Evolutionary conservation across 2,888 invertebrate genomes (phyloP).

Genomic region (Callosobruchus maculatus): DNA sequence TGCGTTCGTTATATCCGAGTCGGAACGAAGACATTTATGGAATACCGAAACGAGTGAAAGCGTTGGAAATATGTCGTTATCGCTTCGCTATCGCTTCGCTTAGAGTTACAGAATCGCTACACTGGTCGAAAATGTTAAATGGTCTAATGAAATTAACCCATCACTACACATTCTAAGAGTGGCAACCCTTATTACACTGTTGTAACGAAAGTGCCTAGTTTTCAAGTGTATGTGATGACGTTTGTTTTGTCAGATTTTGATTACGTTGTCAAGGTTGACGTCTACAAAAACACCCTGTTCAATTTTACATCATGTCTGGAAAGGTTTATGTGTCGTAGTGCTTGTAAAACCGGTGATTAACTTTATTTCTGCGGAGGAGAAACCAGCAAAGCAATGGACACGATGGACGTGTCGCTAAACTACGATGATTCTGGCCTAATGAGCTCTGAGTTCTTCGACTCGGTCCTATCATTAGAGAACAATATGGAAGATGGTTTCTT

Average conservation of each 20-base stretch:
- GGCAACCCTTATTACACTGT: neutral
- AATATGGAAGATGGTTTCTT: conserved; percentile 53
- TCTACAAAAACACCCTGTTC: neutral
- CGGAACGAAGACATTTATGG: too few relatives aligned
- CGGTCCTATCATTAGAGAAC: conserved; percentile 61
- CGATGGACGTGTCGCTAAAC: conserved; percentile 40
- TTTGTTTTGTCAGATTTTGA: neutral
- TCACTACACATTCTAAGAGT: neutral
- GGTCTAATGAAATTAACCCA: too few relatives aligned
- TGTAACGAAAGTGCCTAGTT: neutral
- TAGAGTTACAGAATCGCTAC: too few relatives aligned
- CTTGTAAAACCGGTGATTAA: neutral
- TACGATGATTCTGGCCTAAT: conserved; percentile 43
- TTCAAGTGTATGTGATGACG: neutral
- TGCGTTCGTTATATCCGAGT: too few relatives aligned
- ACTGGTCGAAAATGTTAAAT: too few relatives aligned
- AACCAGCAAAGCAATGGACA: conserved; percentile 37
- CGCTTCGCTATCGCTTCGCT: too few relatives aligned
- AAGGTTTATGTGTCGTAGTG: conserved; percentile 2
- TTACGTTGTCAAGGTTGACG: neutral
- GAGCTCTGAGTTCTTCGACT: conserved; percentile 63
- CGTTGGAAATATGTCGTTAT: too few relatives aligned
- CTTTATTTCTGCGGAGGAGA: conserved; percentile 21
- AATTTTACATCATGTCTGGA: conserved; percentile 4
- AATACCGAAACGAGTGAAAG: too few relatives aligned